A percentile compares a stretch with the other conserved stretches of the same genome.
These are phyloP conservation scores for Uria aalge DNA, from an alignment of 2,113 vertebrate genomes.

Conservation along the genomic window DNA sequence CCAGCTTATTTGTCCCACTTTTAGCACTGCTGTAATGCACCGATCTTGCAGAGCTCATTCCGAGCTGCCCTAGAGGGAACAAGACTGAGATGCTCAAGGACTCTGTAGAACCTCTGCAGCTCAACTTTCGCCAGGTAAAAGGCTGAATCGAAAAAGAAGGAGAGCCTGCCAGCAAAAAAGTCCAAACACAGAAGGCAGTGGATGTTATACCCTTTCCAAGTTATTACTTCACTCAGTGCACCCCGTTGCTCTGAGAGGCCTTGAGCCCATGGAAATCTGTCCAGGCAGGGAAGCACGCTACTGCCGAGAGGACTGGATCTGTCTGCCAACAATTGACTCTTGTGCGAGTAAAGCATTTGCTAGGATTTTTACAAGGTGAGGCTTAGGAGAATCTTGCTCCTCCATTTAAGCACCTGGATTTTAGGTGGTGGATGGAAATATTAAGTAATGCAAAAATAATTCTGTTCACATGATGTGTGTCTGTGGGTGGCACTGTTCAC, in stretches of 20 bases:
- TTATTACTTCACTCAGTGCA: conserved; percentile 22
- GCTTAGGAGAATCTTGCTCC: neutral
- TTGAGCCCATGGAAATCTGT: neutral
- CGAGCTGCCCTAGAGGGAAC: neutral
- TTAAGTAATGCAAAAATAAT: conserved; percentile 11
- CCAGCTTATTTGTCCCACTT: neutral
- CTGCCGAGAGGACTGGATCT: neutral
- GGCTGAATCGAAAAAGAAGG: neutral
- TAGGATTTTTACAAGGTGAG: conserved; percentile 32
- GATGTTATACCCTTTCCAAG: neutral
- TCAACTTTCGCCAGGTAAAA: neutral
- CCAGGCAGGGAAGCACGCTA: neutral
- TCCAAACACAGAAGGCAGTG: neutral
- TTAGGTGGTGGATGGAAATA: conserved; percentile 21
- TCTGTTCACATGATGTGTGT: neutral
- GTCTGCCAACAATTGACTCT: neutral
- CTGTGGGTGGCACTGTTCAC: conserved; percentile 1
- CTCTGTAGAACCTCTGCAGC: neutral
- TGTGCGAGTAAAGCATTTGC: neutral
- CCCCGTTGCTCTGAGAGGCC: neutral
- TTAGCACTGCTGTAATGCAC: neutral
- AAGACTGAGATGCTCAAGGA: neutral
- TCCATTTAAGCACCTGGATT: conserved; percentile 10
- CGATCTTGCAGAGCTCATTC: neutral
- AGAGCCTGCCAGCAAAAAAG: neutral